Conservation (phyloP, 2,888 invertebrate genomes). For the Drosophila falleni region DNA sequence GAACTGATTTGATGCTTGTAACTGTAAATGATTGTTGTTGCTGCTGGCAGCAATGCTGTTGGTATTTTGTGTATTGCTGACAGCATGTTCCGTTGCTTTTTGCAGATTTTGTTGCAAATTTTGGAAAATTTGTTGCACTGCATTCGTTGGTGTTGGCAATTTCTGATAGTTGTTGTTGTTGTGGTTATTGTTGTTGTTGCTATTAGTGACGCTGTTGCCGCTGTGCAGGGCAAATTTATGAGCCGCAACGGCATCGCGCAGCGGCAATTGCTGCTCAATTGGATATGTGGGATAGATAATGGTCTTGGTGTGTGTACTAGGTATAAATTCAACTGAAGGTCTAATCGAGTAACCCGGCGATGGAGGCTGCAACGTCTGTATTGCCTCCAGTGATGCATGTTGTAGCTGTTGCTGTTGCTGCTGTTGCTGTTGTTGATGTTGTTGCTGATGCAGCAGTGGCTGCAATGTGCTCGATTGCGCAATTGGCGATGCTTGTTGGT, state of each 20-base stretch:
- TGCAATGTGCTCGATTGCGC: constrained; percentile 69
- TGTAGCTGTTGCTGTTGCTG: constrained; percentile 74
- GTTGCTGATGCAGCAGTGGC: constrained; percentile 54
- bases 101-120: constrained; percentile 79
- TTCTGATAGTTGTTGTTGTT: constrained; percentile 66
- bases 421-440: constrained; percentile 38
- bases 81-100: constrained; percentile 67
- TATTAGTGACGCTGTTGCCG: constrained; percentile 33
- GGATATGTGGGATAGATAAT: constrained; percentile 82
- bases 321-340: constrained; percentile 85
- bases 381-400: constrained; percentile 72
- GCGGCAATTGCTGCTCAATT: constrained; percentile 87
- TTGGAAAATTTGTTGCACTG: constrained; percentile 81
- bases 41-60: constrained; percentile 54
- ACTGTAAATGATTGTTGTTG: constrained; percentile 72
- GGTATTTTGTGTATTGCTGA: constrained; percentile 52
- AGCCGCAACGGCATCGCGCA: constrained; percentile 86
- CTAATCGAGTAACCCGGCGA: constrained; percentile 83
- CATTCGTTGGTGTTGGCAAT: constrained; percentile 64
- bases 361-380: constrained; percentile 72
- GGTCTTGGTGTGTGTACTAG: constrained; percentile 79
- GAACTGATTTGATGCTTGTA: constrained; percentile 83
- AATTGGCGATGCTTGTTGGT: constrained; percentile 54
- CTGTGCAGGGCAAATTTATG: constrained; percentile 84
- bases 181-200: constrained; percentile 37